Percentiles rank a stretch among this genome's conserved stretches.
Evolutionary conservation across 2,797 vertebrate genomes (phyloP).

Genomic region (Lindbergichthys nudifrons): DNA sequence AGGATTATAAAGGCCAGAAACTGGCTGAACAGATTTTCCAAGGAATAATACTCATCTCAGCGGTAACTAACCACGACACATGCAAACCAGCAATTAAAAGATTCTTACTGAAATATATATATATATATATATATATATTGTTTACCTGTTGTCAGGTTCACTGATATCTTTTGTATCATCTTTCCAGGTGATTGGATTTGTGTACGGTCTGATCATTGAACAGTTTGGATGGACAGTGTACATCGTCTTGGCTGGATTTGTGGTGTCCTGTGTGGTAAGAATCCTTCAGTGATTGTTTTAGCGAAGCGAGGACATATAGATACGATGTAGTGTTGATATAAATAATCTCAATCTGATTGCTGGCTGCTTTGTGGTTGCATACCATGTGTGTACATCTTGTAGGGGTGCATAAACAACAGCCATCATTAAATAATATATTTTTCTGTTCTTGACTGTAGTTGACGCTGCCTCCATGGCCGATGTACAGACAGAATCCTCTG

Average conservation of each 20-base stretch:
- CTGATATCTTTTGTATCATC: slow-evolving; percentile 22
- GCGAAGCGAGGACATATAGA: background rate
- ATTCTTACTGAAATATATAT: rapidly evolving
- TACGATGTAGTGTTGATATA: background rate
- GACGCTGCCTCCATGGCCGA: slow-evolving; percentile 96
- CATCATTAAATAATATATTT: background rate
- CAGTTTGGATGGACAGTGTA: slow-evolving; percentile 99
- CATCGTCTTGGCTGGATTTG: slow-evolving; percentile 94
- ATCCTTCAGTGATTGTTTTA: background rate
- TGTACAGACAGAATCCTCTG: slow-evolving; percentile 93
- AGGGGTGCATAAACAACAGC: background rate
- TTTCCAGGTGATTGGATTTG: slow-evolving; percentile 92
- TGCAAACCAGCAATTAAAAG: background rate
- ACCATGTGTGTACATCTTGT: background rate
- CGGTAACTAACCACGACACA: slow-evolving; percentile 84
- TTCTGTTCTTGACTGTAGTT: slow-evolving; percentile 79
- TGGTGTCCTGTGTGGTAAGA: slow-evolving; percentile 94
- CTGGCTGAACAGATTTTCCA: slow-evolving; percentile 98
- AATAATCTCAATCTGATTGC: background rate
- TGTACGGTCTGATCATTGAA: slow-evolving; percentile 93
- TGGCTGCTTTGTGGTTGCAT: background rate
- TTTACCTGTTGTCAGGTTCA: background rate
- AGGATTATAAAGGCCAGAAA: slow-evolving; percentile 99
- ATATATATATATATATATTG: rapidly evolving
- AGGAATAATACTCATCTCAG: slow-evolving; percentile 95